These are phyloP conservation scores for Gila orcuttii DNA, from an alignment of 2,113 vertebrate species.

Conservation along the genomic window DNA sequence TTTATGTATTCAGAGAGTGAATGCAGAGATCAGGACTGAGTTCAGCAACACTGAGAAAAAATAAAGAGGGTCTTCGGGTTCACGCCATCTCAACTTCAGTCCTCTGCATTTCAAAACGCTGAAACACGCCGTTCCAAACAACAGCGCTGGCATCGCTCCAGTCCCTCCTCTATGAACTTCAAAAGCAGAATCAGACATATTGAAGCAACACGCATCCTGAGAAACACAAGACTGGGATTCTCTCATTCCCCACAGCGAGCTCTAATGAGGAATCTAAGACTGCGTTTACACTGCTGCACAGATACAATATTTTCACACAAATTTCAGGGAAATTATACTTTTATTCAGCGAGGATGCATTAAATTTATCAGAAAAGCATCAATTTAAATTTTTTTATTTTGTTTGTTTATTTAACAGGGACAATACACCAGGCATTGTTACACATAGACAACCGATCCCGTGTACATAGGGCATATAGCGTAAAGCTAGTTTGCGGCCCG, in stretches of 20 bases:
- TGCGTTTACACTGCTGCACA: not conserved
- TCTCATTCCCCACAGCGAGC: not conserved
- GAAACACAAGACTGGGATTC: not conserved
- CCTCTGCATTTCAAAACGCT: not conserved
- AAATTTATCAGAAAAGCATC: no score
- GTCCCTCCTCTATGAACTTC: constrained; percentile 19
- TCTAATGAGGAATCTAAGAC: not conserved
- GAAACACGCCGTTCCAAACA: not conserved
- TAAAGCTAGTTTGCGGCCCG: no score
- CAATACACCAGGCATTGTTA: no score
- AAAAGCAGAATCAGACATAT: constrained; percentile 14
- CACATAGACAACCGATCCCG: no score
- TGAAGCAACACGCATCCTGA: not conserved
- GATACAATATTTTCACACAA: not conserved
- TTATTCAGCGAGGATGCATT: not conserved
- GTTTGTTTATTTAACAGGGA: no score
- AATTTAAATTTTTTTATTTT: no score
- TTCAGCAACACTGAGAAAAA: not conserved
- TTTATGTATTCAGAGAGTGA: not conserved
- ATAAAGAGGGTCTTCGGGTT: constrained; percentile 6
- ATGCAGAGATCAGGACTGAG: not conserved
- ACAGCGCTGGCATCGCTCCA: constrained; percentile 7
- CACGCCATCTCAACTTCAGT: not conserved
- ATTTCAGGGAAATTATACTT: not conserved
- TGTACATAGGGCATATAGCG: no score